phyloP scores from a whole-genome alignment of 2,797 vertebrate genomes.

The Sebastes ruberrimus region DNA sequence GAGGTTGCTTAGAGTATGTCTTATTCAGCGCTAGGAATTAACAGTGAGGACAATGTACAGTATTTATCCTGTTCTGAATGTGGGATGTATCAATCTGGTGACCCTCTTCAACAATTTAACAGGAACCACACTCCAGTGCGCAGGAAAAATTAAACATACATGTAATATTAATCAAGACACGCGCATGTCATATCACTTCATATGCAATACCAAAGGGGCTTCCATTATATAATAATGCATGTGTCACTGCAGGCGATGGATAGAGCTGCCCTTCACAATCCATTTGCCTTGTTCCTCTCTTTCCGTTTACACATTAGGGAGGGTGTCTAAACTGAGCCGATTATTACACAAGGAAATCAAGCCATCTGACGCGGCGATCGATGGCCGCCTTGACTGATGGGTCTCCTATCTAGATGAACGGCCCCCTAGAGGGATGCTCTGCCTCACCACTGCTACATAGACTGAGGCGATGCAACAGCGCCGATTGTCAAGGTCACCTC shows the following conservation, averaged over 20 bases:
- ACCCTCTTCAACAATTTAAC: slow-evolving; percentile 19
- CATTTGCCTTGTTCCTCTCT: slow-evolving; percentile 63
- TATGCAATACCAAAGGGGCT: neutral
- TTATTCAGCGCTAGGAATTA: slow-evolving; percentile 53
- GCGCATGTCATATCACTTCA: slow-evolving; percentile 2
- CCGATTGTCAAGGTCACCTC: slow-evolving; percentile 72
- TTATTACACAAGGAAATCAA: slow-evolving; percentile 83
- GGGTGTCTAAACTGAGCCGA: slow-evolving; percentile 75
- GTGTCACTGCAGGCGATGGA: slow-evolving; percentile 23
- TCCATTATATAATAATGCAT: slow-evolving; percentile 33
- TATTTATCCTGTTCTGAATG: slow-evolving; percentile 42
- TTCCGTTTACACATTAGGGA: slow-evolving; percentile 67
- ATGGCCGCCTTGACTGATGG: slow-evolving; percentile 80
- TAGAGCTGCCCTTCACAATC: slow-evolving; percentile 64
- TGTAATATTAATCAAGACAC: slow-evolving; percentile 18
- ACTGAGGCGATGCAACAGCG: slow-evolving; percentile 23
- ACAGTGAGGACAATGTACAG: slow-evolving; percentile 24
- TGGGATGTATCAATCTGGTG: slow-evolving; percentile 32
- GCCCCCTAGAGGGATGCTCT: slow-evolving; percentile 70
- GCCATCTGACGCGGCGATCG: slow-evolving; percentile 76
- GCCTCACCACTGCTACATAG: slow-evolving; percentile 50
- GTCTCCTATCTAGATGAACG: slow-evolving; percentile 77
- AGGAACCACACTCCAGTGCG: slow-evolving; percentile 4
- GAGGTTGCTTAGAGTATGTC: slow-evolving; percentile 49
- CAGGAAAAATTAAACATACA: slow-evolving; percentile 26